phyloP scores from a whole-genome alignment of 2,888 invertebrate species.

The Thelaira solivaga region DNA sequence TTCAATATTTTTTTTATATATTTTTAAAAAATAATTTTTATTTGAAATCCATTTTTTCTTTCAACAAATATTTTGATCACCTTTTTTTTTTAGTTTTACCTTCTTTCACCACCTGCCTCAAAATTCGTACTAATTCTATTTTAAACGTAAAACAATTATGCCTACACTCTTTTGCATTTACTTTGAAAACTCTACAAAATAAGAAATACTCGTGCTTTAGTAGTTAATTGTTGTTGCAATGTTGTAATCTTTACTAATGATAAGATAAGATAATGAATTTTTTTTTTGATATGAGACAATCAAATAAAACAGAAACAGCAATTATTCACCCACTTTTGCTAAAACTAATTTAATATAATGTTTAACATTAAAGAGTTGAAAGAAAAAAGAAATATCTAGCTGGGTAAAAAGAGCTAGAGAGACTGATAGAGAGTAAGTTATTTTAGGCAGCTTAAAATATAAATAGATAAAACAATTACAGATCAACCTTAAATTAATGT shows the following conservation, averaged over 20 bases:
- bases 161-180: background rate
- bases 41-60: background rate
- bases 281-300: background rate
- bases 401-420: too few species aligned
- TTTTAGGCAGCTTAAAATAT: too few species aligned
- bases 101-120: constrained; percentile 70
- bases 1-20: background rate
- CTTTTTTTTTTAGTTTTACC: constrained; percentile 66
- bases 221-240: constrained; percentile 5
- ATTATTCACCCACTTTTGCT: constrained; percentile 41
- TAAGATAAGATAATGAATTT: constrained; percentile 64
- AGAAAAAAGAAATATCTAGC: background rate
- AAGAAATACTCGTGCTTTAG: background rate
- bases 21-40: background rate
- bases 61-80: background rate
- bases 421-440: too few species aligned
- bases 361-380: too few species aligned
- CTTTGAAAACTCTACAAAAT: background rate
- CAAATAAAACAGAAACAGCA: background rate
- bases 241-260: constrained; percentile 54
- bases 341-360: background rate
- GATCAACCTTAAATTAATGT: too few species aligned
- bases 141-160: constrained; percentile 51
- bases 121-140: constrained; percentile 68
- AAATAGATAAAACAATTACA: too few species aligned